Percentiles rank a stretch among this genome's conserved stretches.
phyloP scores from a whole-genome alignment of 2,888 invertebrate species.

The Yponomeuta evonymella region DNA sequence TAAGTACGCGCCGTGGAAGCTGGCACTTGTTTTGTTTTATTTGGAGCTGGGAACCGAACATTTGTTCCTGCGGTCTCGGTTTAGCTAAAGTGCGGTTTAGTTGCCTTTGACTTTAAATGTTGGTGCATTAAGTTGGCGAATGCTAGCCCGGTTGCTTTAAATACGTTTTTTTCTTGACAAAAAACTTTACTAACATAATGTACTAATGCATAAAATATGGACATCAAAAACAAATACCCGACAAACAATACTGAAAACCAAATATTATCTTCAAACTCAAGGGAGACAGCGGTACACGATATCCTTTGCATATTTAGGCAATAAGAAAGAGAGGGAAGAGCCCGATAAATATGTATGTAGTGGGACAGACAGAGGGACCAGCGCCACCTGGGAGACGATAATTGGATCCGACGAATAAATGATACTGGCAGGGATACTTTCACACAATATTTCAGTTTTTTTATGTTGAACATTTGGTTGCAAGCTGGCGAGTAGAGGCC shows the following conservation, averaged over 20 bases:
- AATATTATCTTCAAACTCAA: neutral
- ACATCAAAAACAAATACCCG: neutral
- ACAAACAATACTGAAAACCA: neutral
- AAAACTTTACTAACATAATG: neutral
- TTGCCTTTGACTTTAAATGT: neutral
- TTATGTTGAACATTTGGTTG: neutral
- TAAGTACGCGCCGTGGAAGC: neutral
- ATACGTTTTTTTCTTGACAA: neutral
- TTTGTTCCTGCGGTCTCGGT: neutral
- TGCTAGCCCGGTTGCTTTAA: neutral
- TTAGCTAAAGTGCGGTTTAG: neutral
- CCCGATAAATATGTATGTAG: conserved; percentile 56
- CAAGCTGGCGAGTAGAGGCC: no score
- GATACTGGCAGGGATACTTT: conserved; percentile 26
- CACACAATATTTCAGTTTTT: conserved; percentile 27
- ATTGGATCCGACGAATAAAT: conserved; percentile 43
- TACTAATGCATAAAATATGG: neutral
- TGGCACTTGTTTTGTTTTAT: neutral
- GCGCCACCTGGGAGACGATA: conserved; percentile 45
- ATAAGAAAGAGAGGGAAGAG: neutral
- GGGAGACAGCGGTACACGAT: neutral
- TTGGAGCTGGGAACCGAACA: neutral
- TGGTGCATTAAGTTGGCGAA: neutral
- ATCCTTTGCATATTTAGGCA: conserved; percentile 1
- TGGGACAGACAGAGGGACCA: conserved; percentile 28